phyloP scores from a whole-genome alignment of 92 coral and sea anemone species.

The Bergia puertoricense region DNA sequence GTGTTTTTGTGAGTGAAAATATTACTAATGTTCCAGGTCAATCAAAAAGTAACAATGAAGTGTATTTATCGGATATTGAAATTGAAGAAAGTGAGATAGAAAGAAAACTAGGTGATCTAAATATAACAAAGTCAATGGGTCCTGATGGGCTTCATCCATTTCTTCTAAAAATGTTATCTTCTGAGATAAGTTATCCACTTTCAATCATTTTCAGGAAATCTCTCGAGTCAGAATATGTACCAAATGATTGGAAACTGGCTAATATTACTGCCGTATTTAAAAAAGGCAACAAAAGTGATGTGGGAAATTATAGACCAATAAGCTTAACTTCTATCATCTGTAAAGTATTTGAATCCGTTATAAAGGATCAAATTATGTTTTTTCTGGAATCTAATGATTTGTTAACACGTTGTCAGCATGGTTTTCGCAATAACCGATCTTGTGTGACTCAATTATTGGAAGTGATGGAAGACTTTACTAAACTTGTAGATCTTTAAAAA shows the following conservation, averaged over 20 bases:
- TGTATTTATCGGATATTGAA: neutral
- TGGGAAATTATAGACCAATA: neutral
- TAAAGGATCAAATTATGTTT: neutral
- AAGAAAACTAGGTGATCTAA: neutral
- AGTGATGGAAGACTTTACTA: constrained; percentile 5
- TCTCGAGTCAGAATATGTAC: neutral
- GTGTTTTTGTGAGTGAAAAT: neutral
- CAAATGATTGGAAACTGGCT: neutral
- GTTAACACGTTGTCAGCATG: neutral
- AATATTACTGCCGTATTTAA: no score
- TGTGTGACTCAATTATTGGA: neutral
- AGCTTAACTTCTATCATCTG: neutral
- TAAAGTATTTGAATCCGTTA: neutral
- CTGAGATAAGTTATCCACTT: neutral
- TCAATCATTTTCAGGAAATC: neutral
- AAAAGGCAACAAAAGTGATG: neutral
- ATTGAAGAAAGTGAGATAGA: neutral
- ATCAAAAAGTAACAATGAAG: neutral
- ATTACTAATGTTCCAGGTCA: neutral
- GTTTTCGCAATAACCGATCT: neutral
- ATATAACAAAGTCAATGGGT: neutral
- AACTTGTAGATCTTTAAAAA: constrained; percentile 4
- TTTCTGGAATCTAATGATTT: neutral
- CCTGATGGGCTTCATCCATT: neutral
- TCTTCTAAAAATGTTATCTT: neutral